Base-by-base conservation (phyloP, 1,140 invertebrate species). In the Pinna nobilis region DNA sequence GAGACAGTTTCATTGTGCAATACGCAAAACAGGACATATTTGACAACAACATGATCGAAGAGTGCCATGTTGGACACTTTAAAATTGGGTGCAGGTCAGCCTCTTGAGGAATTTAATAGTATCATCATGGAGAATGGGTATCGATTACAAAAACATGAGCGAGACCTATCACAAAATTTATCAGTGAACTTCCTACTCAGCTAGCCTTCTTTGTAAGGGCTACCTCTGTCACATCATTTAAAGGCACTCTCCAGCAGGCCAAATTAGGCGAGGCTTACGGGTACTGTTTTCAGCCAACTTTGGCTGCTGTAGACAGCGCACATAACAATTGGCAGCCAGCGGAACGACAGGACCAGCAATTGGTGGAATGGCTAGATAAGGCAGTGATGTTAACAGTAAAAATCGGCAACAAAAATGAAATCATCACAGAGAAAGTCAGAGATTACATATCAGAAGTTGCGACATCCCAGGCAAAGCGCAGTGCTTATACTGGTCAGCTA, bases 201-300 rank as follows among this genome's bases (percentile, higher is more conserved):
- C 39, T 64, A 25, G 69, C 69, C 0, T 71, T 64, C 41, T 71
- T 64, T 39, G 69, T 71, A 2, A 0, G 69, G 13, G 60, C 69
- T n/a, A 60, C 55, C 5, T 61, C 44, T 1, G 59, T 53, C 3
- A 63, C 25, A 41, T 25, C 25, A 15, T 32, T 57, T 49, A 47
- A 25, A 7, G 49, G 39, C 0, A 63, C 70, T 28, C 41, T 72
- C 0, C 6, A 63, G 13, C 28, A 59, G 9, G 69, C 60, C 15
- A 64, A 71, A 47, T 39, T 71, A 4, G 60, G 60, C 0, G 69
- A 64, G 30, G 51, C 61, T 1, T 65, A 66, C 37, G 61, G 70
- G 0, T 73, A 73, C 49, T 35, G 64, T 20, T 9, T 41, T 2
- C 30, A 55, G n/a, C 25, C 64, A 6, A 50, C 47, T 1, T 20